phyloP scores from a whole-genome alignment of 2,888 invertebrate genomes.

The Tubulanus polymorphus region DNA sequence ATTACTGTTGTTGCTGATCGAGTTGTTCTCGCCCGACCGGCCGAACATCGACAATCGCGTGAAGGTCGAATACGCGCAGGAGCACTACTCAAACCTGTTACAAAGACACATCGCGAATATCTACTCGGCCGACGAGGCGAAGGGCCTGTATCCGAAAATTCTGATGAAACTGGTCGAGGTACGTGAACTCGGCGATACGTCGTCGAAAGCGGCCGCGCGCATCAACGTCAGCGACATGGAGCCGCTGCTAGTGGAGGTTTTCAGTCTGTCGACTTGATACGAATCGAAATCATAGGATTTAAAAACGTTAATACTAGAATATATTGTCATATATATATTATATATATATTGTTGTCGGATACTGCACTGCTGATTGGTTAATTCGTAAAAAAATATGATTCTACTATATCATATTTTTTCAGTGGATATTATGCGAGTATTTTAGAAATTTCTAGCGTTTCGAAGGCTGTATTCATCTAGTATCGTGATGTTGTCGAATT shows the following conservation, averaged over 20 bases:
- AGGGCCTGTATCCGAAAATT: constrained; percentile 55
- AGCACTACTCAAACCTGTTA: constrained; percentile 73
- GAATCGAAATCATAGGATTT: no score
- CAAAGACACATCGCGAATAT: constrained; percentile 74
- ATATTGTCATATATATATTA: no score
- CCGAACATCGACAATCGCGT: constrained; percentile 40
- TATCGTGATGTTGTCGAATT: no score
- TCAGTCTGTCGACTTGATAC: no score
- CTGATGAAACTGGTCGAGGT: constrained; percentile 54
- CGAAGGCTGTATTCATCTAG: no score
- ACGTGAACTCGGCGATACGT: constrained; percentile 44
- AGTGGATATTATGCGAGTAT: no score
- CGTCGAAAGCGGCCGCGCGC: constrained; percentile 32
- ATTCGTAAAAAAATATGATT: no score
- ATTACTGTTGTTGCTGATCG: constrained; percentile 51
- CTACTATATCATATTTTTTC: no score
- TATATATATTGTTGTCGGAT: no score
- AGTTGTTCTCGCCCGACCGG: constrained; percentile 54
- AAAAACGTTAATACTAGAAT: no score
- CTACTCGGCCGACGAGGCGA: constrained; percentile 74
- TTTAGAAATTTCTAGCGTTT: no score
- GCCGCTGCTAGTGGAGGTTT: constrained; percentile 41
- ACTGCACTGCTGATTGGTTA: no score
- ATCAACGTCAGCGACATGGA: constrained; percentile 36
- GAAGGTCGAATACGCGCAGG: constrained; percentile 48